These are phyloP conservation scores for Oscheius sp. DNA, from an alignment of 1,140 invertebrate species.

Conservation along the genomic window DNA sequence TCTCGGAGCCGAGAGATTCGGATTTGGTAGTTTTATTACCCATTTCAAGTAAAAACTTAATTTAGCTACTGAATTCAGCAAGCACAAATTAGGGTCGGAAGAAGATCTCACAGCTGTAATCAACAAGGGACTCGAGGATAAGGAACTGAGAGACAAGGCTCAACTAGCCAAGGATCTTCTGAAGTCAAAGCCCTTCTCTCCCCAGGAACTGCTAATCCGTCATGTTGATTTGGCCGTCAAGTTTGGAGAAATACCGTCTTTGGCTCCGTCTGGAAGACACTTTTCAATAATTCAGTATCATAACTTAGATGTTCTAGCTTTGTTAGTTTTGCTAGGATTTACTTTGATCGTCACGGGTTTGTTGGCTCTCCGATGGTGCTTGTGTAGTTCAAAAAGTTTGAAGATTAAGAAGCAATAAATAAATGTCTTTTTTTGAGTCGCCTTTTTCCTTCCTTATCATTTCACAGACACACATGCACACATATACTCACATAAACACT, in stretches of 20 bases:
- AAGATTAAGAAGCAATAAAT: no score
- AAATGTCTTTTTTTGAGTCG: no score
- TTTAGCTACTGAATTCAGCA: not conserved
- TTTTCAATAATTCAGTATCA: not conserved
- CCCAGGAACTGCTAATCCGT: not conserved
- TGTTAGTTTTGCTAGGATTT: not conserved
- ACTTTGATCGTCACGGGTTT: not conserved
- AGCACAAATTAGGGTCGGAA: not conserved
- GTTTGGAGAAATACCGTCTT: not conserved
- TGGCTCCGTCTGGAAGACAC: not conserved
- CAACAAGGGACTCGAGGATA: not conserved
- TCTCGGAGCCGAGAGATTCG: constrained; percentile 14
- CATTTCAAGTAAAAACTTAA: not conserved
- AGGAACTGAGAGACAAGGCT: constrained; percentile 2
- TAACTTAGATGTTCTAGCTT: not conserved
- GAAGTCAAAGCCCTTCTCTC: not conserved
- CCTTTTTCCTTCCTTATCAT: no score
- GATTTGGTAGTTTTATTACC: not conserved
- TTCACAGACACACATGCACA: no score
- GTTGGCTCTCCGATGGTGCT: not conserved
- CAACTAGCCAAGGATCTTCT: constrained; percentile 1
- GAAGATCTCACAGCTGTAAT: not conserved
- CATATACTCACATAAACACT: no score
- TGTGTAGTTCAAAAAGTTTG: no score
- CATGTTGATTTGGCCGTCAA: not conserved